These are phyloP conservation scores for Pithys albifrons DNA, from an alignment of 2,113 vertebrate genomes.

Conservation along the genomic window DNA sequence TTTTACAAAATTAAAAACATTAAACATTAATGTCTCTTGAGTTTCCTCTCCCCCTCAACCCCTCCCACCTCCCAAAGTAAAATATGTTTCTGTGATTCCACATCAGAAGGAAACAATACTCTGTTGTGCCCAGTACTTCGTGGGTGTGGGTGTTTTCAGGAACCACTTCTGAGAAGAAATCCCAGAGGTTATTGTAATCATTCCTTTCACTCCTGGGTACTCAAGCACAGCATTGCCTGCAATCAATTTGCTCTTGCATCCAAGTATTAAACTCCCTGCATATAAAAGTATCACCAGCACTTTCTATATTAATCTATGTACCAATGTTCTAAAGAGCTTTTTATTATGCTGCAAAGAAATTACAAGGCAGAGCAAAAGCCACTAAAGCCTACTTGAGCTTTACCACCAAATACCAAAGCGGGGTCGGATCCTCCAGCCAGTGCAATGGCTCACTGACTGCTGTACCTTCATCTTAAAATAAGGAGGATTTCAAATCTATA, in stretches of 20 bases:
- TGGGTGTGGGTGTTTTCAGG: conserved; percentile 56
- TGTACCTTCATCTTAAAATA: conserved; percentile 38
- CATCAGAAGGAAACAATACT: conserved; percentile 65
- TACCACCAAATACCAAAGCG: conserved; percentile 24
- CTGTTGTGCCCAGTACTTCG: conserved; percentile 47
- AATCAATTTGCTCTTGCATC: conserved; percentile 78
- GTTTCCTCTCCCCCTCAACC: conserved; percentile 50
- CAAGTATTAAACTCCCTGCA: conserved; percentile 66
- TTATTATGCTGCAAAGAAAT: conserved; percentile 73
- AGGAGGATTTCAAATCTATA: conserved; percentile 59
- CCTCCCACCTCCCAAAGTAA: conserved; percentile 66
- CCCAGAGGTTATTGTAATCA: conserved; percentile 71
- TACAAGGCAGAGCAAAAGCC: conserved; percentile 67
- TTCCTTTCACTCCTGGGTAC: conserved; percentile 74
- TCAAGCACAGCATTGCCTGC: conserved; percentile 74
- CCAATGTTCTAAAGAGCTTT: conserved; percentile 72
- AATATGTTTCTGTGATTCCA: conserved; percentile 72
- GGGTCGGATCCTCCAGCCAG: background rate
- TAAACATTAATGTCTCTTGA: conserved; percentile 73
- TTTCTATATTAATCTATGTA: conserved; percentile 75
- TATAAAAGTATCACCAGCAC: conserved; percentile 74
- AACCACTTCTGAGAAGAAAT: conserved; percentile 69
- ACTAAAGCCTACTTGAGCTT: conserved; percentile 54
- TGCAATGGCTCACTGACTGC: background rate
- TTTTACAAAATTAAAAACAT: conserved; percentile 78